Evolutionary conservation across 2,113 vertebrate species (phyloP).

Genomic region (Lota lota): DNA sequence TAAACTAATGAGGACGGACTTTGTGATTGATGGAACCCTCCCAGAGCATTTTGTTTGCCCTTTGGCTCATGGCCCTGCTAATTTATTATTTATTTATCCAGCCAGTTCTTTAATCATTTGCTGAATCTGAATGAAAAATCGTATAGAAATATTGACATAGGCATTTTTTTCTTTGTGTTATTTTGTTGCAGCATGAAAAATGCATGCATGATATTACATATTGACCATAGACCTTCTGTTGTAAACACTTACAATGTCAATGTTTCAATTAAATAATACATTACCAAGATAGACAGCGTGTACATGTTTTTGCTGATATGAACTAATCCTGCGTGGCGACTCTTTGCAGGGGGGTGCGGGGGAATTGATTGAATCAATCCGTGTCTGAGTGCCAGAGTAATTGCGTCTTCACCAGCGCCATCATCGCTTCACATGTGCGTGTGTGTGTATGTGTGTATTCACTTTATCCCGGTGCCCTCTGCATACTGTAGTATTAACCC

Average conservation of each 20-base stretch:
- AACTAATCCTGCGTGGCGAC: slow-evolving; percentile 2
- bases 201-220: background rate
- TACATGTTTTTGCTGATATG: background rate
- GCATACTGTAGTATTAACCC: slow-evolving; percentile 16
- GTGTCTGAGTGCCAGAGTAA: slow-evolving; percentile 24
- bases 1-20: slow-evolving; percentile 55
- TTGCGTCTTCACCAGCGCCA: slow-evolving; percentile 19
- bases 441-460: slow-evolving; percentile 20
- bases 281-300: too few relatives aligned
- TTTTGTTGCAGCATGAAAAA: background rate
- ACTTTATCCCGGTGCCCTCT: slow-evolving; percentile 13
- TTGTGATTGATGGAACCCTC: slow-evolving; percentile 52
- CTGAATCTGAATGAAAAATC: background rate
- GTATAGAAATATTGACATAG: too few relatives aligned
- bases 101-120: background rate
- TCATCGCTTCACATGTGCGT: background rate
- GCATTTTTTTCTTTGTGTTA: too few relatives aligned
- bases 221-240: background rate
- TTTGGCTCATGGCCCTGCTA: background rate
- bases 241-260: background rate
- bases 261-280: background rate
- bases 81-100: too few relatives aligned
- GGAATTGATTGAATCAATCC: slow-evolving; percentile 13
- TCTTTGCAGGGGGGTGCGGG: background rate
- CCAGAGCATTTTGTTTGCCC: slow-evolving; percentile 46